Conservation (phyloP, 2,797 vertebrate species). For the Botia almorhae region DNA sequence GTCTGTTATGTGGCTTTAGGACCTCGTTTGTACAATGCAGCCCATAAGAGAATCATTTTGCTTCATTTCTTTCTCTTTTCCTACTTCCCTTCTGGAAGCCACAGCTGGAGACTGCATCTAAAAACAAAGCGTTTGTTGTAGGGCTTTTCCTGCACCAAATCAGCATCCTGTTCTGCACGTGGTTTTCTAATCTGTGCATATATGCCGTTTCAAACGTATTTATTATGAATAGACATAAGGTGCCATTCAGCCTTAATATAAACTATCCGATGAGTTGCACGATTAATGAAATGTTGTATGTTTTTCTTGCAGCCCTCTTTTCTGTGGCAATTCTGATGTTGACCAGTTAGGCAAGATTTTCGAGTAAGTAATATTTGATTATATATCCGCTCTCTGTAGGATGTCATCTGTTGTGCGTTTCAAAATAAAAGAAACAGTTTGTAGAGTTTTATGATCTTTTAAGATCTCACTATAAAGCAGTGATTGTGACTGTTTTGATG, state of each 20-base stretch:
- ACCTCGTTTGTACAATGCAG: constrained; percentile 17
- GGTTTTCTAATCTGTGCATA: background rate
- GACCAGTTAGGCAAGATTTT: constrained; percentile 99
- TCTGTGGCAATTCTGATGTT: constrained; percentile 97
- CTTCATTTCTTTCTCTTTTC: constrained; percentile 9
- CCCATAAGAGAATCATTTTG: background rate
- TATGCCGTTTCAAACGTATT: background rate
- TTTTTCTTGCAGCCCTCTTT: constrained; percentile 84
- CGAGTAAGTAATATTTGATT: constrained; percentile 86
- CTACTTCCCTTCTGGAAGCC: background rate
- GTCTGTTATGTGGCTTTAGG: constrained; percentile 44
- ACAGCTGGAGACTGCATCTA: background rate
- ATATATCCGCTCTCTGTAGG: too few relatives aligned
- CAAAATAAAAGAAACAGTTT: background rate
- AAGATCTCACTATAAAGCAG: background rate
- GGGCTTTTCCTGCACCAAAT: background rate
- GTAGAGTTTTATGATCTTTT: background rate
- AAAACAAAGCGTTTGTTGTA: background rate
- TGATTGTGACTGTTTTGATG: background rate
- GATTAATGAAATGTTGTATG: constrained; percentile 11
- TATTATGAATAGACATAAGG: background rate
- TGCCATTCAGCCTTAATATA: background rate
- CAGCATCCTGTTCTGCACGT: background rate
- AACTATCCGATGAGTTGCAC: background rate
- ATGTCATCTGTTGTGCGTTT: too few relatives aligned